A percentile compares a stretch with the other conserved stretches of the same genome.
phyloP scores from a whole-genome alignment of 2,797 vertebrate genomes.

The Lacerta viridis region DNA sequence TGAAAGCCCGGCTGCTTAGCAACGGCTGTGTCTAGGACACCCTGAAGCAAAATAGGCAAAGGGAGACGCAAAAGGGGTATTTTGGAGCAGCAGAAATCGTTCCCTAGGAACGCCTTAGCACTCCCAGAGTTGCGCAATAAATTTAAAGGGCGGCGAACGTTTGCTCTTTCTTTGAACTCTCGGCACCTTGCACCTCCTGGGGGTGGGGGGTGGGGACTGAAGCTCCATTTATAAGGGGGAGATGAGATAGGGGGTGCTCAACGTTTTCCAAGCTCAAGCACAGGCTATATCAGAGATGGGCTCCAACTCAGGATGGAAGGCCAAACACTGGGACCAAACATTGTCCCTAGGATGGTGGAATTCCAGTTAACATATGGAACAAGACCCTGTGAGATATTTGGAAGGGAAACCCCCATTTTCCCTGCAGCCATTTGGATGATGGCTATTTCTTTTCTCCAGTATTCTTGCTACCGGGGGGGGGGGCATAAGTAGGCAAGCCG shows the following conservation, averaged over 20 bases:
- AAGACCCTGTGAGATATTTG: neutral
- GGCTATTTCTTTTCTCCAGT: neutral
- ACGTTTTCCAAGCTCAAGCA: neutral
- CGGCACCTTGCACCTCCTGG: neutral
- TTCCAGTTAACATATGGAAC: neutral
- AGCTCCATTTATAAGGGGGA: neutral
- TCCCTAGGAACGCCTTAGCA: conserved; percentile 25
- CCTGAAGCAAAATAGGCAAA: conserved; percentile 46
- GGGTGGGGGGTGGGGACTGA: neutral
- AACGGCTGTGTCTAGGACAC: conserved; percentile 54
- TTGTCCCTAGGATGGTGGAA: neutral
- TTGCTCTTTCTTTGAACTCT: conserved; percentile 6
- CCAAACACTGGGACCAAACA: neutral
- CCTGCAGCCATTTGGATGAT: neutral
- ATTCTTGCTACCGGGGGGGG: neutral
- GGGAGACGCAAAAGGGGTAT: conserved; percentile 52
- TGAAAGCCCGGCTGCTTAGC: conserved; percentile 61
- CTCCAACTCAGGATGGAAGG: neutral
- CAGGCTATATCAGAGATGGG: neutral
- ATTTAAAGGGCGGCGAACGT: neutral
- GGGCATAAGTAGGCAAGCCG: no score
- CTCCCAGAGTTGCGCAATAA: conserved; percentile 32
- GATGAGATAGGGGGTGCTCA: neutral
- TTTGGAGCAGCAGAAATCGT: conserved; percentile 36
- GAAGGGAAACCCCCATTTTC: neutral